Conservation (phyloP, 2,888 invertebrate genomes). For the Graphium colonna region DNA sequence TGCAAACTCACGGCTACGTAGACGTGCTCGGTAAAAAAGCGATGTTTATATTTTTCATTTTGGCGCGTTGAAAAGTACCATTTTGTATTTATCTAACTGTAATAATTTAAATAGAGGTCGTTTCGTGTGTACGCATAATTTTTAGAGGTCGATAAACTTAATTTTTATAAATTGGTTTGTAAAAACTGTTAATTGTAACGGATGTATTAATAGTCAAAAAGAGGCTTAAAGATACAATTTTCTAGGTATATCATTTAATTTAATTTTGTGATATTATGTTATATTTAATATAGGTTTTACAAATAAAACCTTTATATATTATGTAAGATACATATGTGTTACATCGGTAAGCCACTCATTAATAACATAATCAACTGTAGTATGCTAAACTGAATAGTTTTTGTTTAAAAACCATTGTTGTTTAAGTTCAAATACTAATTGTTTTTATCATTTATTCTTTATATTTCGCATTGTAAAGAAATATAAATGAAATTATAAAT, state of each 20-base stretch:
- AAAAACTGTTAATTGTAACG: background rate
- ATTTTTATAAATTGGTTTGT: background rate
- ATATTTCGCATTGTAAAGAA: constrained; percentile 21
- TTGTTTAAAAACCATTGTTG: background rate
- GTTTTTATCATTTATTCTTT: constrained; percentile 23
- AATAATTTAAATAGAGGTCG: background rate
- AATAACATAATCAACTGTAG: background rate
- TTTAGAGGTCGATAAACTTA: background rate
- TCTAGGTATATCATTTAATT: constrained; percentile 26
- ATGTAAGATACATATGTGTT: background rate
- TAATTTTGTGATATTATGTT: constrained; percentile 60
- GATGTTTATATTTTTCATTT: constrained; percentile 3
- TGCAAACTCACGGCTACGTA: background rate
- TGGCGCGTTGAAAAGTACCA: constrained; percentile 18
- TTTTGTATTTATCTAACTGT: constrained; percentile 20
- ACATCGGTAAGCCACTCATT: background rate
- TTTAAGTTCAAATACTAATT: background rate
- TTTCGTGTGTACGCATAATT: background rate
- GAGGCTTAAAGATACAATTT: background rate
- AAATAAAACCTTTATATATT: background rate
- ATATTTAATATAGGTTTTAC: constrained; percentile 36
- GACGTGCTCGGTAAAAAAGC: background rate
- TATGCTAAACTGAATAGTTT: background rate
- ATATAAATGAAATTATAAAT: constrained; percentile 27
- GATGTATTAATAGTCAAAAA: background rate